phyloP scores from a whole-genome alignment of 2,797 vertebrate genomes.

The Smutsia temminckii region DNA sequence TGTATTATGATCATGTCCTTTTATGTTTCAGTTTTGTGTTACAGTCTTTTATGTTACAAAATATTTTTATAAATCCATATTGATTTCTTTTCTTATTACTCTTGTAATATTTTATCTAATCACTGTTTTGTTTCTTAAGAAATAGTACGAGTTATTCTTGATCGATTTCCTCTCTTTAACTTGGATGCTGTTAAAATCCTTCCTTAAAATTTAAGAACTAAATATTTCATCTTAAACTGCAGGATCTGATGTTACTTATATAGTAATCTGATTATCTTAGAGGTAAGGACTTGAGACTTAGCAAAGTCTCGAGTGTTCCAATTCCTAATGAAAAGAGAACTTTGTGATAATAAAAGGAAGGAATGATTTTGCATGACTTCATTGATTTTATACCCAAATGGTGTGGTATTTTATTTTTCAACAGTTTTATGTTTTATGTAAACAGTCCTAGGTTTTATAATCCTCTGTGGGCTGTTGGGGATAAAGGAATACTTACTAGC shows the following conservation, averaged over 20 bases:
- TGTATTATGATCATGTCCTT: not conserved
- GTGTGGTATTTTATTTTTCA: not conserved
- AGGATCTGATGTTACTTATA: not conserved
- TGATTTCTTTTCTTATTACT: not conserved
- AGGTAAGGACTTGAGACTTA: not conserved
- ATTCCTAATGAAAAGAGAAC: not conserved
- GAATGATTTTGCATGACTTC: not conserved
- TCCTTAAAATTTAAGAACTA: slow-evolving; percentile 4
- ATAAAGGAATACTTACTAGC: not conserved
- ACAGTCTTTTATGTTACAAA: not conserved
- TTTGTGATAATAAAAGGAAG: not conserved
- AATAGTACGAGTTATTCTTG: not conserved
- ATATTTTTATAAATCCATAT: not conserved
- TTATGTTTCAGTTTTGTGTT: not conserved
- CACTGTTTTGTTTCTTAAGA: not conserved
- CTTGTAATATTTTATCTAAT: not conserved
- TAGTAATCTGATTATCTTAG: not conserved
- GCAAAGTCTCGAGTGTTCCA: not conserved
- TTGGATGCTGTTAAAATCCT: not conserved
- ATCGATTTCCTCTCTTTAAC: not conserved
- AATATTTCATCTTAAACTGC: not conserved
- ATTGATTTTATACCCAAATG: not conserved
- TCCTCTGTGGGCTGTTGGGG: not conserved
- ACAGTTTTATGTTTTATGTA: not conserved
- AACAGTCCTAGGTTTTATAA: not conserved